These are phyloP conservation scores for Drosophila rhopaloa DNA, from an alignment of 1,140 invertebrate genomes.

Conservation along the genomic window DNA sequence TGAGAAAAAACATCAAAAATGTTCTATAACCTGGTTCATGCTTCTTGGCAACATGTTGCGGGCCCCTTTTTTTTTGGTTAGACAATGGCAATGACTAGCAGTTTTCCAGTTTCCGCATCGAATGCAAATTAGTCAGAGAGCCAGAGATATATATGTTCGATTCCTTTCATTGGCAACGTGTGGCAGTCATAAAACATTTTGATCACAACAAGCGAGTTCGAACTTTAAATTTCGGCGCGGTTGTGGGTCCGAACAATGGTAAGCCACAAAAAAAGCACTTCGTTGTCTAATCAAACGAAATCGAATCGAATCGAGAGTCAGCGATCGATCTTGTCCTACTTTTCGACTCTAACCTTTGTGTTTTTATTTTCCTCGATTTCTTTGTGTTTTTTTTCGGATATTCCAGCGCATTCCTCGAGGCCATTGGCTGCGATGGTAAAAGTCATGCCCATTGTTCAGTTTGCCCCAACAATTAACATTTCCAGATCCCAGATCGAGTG, in stretches of 20 bases:
- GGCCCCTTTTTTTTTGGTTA: neutral
- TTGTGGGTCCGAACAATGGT: slow-evolving; percentile 30
- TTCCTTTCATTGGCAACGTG: slow-evolving; percentile 33
- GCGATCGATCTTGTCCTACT: slow-evolving; percentile 69
- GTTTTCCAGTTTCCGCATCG: slow-evolving; percentile 46
- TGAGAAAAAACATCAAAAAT: too few species aligned
- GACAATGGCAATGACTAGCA: slow-evolving; percentile 21
- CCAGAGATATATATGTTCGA: slow-evolving; percentile 5
- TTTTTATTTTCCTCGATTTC: slow-evolving; percentile 21
- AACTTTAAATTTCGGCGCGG: slow-evolving; percentile 17
- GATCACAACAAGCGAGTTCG: slow-evolving; percentile 39
- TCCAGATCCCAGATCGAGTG: slow-evolving; percentile 14
- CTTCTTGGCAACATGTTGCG: neutral
- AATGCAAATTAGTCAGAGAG: slow-evolving; percentile 55
- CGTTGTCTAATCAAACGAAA: slow-evolving; percentile 50
- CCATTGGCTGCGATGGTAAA: slow-evolving; percentile 40
- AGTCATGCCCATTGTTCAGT: slow-evolving; percentile 55
- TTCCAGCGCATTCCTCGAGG: slow-evolving; percentile 43
- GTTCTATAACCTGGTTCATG: too few species aligned
- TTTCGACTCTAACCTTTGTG: slow-evolving; percentile 53
- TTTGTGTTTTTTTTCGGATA: slow-evolving; percentile 29
- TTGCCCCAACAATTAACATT: slow-evolving; percentile 47
- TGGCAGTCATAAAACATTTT: slow-evolving; percentile 55
- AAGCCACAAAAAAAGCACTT: slow-evolving; percentile 23
- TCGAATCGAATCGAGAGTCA: slow-evolving; percentile 40